Percentiles rank a stretch among this genome's conserved stretches.
phyloP scores from a whole-genome alignment of 1,140 invertebrate species.

The Drosophila funebris region DNA sequence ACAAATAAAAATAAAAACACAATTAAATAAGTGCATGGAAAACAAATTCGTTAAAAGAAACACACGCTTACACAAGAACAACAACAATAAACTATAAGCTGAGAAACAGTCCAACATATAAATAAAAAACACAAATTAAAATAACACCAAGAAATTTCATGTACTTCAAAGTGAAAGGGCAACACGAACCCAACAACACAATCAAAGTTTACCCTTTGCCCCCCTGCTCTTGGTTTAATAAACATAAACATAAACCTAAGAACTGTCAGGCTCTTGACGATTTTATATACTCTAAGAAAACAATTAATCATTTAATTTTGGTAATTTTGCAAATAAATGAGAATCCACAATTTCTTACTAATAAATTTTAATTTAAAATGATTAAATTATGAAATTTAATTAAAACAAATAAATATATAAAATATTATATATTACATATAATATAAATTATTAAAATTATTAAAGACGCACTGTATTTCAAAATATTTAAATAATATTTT shows the following conservation, averaged over 20 bases:
- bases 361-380: too few relatives aligned
- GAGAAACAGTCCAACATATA: slow-evolving; percentile 6
- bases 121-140: slow-evolving; percentile 63
- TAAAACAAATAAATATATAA: too few relatives aligned
- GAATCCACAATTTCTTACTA: too few relatives aligned
- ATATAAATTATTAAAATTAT: too few relatives aligned
- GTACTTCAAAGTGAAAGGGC: slow-evolving; percentile 54
- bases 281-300: too few relatives aligned
- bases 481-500: too few relatives aligned
- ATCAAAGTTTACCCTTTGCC: background rate
- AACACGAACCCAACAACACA: slow-evolving; percentile 21
- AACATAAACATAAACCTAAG: background rate
- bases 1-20: slow-evolving; percentile 77
- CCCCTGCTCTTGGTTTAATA: slow-evolving; percentile 3
- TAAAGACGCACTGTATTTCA: too few relatives aligned
- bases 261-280: background rate
- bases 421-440: too few relatives aligned
- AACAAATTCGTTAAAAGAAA: slow-evolving; percentile 49
- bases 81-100: background rate
- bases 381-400: too few relatives aligned
- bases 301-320: too few relatives aligned
- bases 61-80: slow-evolving; percentile 18
- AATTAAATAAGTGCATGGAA: slow-evolving; percentile 76
- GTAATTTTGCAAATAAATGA: too few relatives aligned
- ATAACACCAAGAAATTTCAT: slow-evolving; percentile 57